Percentiles rank a stretch among this genome's conserved stretches.
These are phyloP conservation scores for Marmota monax DNA, from an alignment of 2,113 vertebrate genomes.

Conservation along the genomic window DNA sequence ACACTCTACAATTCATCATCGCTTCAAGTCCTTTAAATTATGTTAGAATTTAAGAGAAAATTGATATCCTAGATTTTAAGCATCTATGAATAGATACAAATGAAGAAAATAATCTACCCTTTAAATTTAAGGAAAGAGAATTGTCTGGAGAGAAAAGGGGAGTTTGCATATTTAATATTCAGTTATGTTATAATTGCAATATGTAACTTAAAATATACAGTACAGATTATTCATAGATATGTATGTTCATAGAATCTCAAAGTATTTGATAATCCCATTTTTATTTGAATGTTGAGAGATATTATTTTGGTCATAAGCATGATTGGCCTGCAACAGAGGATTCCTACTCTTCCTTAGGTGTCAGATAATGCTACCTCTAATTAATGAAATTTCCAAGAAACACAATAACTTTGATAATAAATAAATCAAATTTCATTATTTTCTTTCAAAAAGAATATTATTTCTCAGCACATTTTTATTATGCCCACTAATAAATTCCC, in stretches of 20 bases:
- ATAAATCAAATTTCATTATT: not conserved
- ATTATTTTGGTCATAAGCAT: conserved; percentile 9
- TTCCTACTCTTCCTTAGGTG: not conserved
- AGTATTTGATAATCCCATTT: conserved; percentile 2
- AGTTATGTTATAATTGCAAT: not conserved
- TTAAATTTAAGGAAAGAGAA: not conserved
- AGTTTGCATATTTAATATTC: not conserved
- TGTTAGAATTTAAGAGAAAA: conserved; percentile 20
- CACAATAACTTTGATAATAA: not conserved
- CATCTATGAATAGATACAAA: not conserved
- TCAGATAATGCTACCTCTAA: conserved; percentile 13
- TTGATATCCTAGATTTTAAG: not conserved
- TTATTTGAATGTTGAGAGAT: conserved; percentile 13
- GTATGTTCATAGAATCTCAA: not conserved
- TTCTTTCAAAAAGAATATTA: not conserved
- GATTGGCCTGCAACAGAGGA: not conserved
- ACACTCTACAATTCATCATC: not conserved
- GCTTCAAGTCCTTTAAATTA: not conserved
- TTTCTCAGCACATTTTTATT: conserved; percentile 3
- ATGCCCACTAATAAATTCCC: not conserved
- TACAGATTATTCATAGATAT: not conserved
- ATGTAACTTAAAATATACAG: not conserved
- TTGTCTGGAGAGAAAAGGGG: not conserved
- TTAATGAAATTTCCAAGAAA: conserved; percentile 13
- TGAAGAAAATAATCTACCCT: not conserved